phyloP scores from a whole-genome alignment of 2,797 vertebrate species.

The Premnoplex brunnescens region DNA sequence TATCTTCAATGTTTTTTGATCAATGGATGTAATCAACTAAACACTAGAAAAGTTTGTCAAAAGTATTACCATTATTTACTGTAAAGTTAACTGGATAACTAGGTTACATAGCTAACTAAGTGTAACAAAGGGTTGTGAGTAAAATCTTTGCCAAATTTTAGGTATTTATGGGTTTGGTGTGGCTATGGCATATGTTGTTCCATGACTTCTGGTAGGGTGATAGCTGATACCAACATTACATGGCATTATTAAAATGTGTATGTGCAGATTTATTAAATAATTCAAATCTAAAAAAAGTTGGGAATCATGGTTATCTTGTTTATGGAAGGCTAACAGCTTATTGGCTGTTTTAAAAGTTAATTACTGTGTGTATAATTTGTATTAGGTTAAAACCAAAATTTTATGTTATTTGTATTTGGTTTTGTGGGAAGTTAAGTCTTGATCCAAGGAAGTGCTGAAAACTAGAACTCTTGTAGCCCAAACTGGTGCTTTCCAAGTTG shows the following conservation, averaged over 20 bases:
- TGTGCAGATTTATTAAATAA: neutral
- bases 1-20: neutral
- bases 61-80: neutral
- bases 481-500: neutral
- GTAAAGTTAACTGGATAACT: neutral
- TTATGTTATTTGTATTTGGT: neutral
- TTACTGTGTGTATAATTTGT: neutral
- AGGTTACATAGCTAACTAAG: neutral
- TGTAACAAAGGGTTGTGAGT: neutral
- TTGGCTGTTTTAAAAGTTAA: neutral
- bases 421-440: neutral
- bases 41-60: neutral
- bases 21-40: neutral
- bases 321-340: neutral
- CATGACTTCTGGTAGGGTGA: neutral
- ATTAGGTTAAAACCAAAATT: neutral
- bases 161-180: neutral
- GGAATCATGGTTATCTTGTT: rapidly evolving
- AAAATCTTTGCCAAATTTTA: neutral
- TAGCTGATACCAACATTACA: neutral
- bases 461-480: neutral
- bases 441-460: neutral
- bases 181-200: neutral
- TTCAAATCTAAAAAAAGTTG: neutral
- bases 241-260: neutral